These are phyloP conservation scores for Anser brachyrhynchus DNA, from an alignment of 2,113 vertebrate genomes.

Conservation along the genomic window DNA sequence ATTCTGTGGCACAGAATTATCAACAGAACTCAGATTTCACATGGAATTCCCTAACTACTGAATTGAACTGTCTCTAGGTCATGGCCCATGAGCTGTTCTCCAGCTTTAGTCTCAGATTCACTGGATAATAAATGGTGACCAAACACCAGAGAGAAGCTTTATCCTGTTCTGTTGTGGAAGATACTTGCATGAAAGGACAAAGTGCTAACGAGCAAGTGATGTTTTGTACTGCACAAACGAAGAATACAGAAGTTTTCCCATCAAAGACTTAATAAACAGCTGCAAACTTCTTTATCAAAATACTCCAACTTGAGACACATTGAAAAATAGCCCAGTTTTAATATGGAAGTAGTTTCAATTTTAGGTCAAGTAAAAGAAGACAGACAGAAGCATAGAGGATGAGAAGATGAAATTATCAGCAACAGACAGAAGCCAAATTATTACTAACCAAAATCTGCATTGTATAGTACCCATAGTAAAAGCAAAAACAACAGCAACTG, in stretches of 20 bases:
- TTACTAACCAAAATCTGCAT: background rate
- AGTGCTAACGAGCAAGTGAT: slow-evolving; percentile 29
- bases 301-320: background rate
- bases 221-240: background rate
- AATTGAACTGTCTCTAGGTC: slow-evolving; percentile 81
- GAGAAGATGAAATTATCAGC: background rate
- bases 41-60: slow-evolving; percentile 72
- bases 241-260: background rate
- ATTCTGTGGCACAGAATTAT: slow-evolving; percentile 23
- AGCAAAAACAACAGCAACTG: background rate
- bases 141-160: slow-evolving; percentile 52
- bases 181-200: slow-evolving; percentile 48
- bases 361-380: background rate
- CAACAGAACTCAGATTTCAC: slow-evolving; percentile 24
- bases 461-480: background rate
- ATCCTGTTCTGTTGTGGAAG: slow-evolving; percentile 35
- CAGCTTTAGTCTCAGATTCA: slow-evolving; percentile 80
- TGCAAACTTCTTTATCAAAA: slow-evolving; percentile 13
- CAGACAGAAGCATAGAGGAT: background rate
- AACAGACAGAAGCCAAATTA: background rate
- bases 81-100: slow-evolving; percentile 83
- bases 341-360: background rate
- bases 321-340: background rate
- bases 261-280: background rate
- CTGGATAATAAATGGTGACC: slow-evolving; percentile 75